These are phyloP conservation scores for Chironomus striatipennis DNA, from an alignment of 1,140 invertebrate genomes.

Conservation along the genomic window DNA sequence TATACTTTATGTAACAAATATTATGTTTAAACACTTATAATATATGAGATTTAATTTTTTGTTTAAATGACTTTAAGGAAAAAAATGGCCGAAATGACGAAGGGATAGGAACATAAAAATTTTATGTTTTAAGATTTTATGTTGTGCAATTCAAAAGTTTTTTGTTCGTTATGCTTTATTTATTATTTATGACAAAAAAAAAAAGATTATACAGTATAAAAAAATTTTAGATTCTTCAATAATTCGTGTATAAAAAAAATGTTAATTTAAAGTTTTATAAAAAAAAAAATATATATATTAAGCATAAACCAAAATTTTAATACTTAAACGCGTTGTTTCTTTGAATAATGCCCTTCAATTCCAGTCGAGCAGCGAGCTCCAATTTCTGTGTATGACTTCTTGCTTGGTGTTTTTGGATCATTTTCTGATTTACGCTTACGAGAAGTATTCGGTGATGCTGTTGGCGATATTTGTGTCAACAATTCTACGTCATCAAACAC, in stretches of 20 bases:
- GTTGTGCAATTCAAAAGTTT: no score
- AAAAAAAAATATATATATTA: no score
- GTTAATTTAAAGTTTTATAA: no score
- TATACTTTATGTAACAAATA: not conserved
- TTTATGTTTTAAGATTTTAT: no score
- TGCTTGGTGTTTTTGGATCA: slow-evolving; percentile 27
- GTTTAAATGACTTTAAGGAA: not conserved
- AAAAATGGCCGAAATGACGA: not conserved
- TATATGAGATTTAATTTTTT: not conserved
- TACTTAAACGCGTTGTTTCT: slow-evolving; percentile 26
- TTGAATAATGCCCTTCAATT: slow-evolving; percentile 38
- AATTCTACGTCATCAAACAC: slow-evolving; percentile 93
- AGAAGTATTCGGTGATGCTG: slow-evolving; percentile 29
- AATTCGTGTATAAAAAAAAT: no score
- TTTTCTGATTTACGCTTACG: slow-evolving; percentile 37
- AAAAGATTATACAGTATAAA: no score
- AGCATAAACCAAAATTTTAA: not conserved
- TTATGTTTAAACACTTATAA: not conserved
- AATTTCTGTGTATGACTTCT: slow-evolving; percentile 32
- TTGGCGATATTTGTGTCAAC: slow-evolving; percentile 75
- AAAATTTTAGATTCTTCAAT: no score
- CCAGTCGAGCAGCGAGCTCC: slow-evolving; percentile 36
- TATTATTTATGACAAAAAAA: no score
- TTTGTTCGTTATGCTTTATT: no score
- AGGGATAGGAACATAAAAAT: not conserved